These are phyloP conservation scores for Nomada lathburiana DNA, from an alignment of 2,888 invertebrate genomes.

Conservation along the genomic window DNA sequence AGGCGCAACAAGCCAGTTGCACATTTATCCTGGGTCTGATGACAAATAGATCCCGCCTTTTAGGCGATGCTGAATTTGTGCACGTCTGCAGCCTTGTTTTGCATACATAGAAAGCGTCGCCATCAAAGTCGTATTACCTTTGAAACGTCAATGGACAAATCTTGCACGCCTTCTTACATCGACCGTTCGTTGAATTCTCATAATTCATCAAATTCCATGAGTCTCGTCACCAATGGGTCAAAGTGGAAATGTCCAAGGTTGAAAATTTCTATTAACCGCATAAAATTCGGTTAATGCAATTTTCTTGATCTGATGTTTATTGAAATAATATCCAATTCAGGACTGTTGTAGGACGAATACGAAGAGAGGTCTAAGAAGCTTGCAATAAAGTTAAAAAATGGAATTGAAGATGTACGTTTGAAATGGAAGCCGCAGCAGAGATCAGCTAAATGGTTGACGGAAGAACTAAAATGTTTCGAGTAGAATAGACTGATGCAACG, in stretches of 20 bases:
- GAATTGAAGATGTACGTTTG: neutral
- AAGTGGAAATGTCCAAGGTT: no score
- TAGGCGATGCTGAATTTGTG: slow-evolving; percentile 9
- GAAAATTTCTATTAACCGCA: no score
- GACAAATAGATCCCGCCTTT: slow-evolving; percentile 70
- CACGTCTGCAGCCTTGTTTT: slow-evolving; percentile 42
- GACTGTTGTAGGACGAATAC: no score
- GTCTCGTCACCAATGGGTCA: no score
- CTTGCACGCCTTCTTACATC: slow-evolving; percentile 19
- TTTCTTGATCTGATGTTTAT: no score
- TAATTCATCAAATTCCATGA: no score
- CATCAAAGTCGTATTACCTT: slow-evolving; percentile 64
- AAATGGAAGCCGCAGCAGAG: slow-evolving; percentile 8
- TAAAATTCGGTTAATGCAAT: no score
- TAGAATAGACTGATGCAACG: slow-evolving; percentile 75
- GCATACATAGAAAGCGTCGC: slow-evolving; percentile 40
- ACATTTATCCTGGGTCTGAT: slow-evolving; percentile 63
- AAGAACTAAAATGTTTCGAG: slow-evolving; percentile 61
- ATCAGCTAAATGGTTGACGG: slow-evolving; percentile 46
- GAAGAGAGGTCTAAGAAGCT: no score
- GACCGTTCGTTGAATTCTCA: no score
- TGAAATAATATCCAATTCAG: no score
- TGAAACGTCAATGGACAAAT: slow-evolving; percentile 34
- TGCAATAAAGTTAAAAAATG: neutral
- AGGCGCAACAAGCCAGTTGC: slow-evolving; percentile 53